phyloP scores from a whole-genome alignment of 2,797 vertebrate genomes.

The Vireo griseus region DNA sequence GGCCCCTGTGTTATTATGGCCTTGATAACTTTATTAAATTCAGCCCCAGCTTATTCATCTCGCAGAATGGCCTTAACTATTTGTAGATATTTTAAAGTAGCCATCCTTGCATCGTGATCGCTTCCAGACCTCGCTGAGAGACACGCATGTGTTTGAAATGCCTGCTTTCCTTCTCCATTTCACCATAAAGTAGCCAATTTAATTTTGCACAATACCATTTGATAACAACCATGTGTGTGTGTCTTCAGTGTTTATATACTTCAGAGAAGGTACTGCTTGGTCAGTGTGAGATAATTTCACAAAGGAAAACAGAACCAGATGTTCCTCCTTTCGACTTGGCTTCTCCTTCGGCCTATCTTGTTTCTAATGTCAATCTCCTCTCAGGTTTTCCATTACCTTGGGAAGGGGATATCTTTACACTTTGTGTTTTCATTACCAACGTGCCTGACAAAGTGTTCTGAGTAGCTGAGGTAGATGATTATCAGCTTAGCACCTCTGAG shows the following conservation, averaged over 20 bases:
- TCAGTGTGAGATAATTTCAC: slow-evolving; percentile 80
- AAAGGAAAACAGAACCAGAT: slow-evolving; percentile 77
- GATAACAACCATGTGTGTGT: slow-evolving; percentile 81
- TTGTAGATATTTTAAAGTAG: slow-evolving; percentile 77
- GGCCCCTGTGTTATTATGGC: slow-evolving; percentile 63
- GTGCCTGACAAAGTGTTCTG: slow-evolving; percentile 14
- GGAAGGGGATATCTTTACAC: slow-evolving; percentile 51
- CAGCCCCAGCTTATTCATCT: slow-evolving; percentile 66
- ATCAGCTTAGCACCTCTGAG: slow-evolving; percentile 60
- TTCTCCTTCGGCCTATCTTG: slow-evolving; percentile 37
- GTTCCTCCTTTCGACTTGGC: slow-evolving; percentile 66
- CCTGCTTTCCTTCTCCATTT: slow-evolving; percentile 74
- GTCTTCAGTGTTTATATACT: slow-evolving; percentile 75
- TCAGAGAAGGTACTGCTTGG: slow-evolving; percentile 77
- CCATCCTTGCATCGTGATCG: slow-evolving; percentile 69
- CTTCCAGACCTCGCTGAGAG: slow-evolving; percentile 76
- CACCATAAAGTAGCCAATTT: slow-evolving; percentile 79
- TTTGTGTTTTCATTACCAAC: slow-evolving; percentile 28
- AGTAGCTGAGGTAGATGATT: slow-evolving; percentile 58
- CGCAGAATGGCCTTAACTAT: slow-evolving; percentile 50
- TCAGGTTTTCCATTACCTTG: slow-evolving; percentile 60
- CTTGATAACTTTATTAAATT: slow-evolving; percentile 76
- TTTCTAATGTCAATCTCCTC: slow-evolving; percentile 60
- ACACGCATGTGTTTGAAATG: slow-evolving; percentile 73
- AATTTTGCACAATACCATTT: slow-evolving; percentile 78